phyloP scores from a whole-genome alignment of 2,113 vertebrate genomes.

The Calypte anna region DNA sequence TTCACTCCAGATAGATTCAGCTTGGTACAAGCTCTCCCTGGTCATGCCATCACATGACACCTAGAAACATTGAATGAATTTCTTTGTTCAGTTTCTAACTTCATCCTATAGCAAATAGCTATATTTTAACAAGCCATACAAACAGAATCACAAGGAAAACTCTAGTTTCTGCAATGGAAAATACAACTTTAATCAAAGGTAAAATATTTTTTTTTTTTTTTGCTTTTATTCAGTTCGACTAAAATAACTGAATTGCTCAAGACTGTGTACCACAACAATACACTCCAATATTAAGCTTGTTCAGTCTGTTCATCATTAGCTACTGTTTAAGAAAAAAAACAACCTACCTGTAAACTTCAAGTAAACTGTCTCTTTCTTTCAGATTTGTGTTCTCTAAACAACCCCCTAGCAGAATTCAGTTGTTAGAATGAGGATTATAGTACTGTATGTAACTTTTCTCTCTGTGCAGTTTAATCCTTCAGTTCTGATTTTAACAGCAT shows the following conservation, averaged over 20 bases:
- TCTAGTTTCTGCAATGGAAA: neutral
- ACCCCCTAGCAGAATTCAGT: accelerated
- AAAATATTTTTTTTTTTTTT: neutral
- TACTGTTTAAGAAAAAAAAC: neutral
- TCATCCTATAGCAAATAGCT: slow-evolving; percentile 45
- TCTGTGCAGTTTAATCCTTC: neutral
- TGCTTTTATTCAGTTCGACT: neutral
- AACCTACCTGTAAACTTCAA: too few species aligned
- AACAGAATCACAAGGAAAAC: neutral
- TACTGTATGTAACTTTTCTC: accelerated
- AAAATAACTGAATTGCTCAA: neutral
- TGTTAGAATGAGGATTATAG: neutral
- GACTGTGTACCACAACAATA: neutral
- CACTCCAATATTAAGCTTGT: neutral
- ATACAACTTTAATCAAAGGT: neutral
- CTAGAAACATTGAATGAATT: slow-evolving; percentile 15
- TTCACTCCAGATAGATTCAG: neutral
- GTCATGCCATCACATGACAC: slow-evolving; percentile 27
- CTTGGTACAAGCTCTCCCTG: slow-evolving; percentile 47
- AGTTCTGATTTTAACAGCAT: neutral
- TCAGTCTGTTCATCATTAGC: neutral
- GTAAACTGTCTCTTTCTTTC: neutral
- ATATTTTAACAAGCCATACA: slow-evolving; percentile 24
- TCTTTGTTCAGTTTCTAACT: slow-evolving; percentile 50
- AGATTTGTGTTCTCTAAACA: neutral